phyloP scores from a whole-genome alignment of 2,888 invertebrate species.

The Xestia sexstrigata region DNA sequence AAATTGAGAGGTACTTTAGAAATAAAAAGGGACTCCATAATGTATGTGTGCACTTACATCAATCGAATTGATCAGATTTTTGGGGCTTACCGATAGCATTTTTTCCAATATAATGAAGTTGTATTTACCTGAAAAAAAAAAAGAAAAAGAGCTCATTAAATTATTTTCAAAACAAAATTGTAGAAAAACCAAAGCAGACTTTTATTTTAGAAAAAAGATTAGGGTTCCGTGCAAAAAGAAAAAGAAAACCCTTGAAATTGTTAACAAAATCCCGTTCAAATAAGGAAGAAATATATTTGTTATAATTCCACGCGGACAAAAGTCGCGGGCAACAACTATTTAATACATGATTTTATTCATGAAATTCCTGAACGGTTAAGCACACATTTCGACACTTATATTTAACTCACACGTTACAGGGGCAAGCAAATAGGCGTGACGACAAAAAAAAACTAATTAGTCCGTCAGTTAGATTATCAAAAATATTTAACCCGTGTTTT shows the following conservation, averaged over 20 bases:
- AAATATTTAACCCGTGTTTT: too few species aligned
- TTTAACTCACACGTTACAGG: not conserved
- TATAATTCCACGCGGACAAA: too few species aligned
- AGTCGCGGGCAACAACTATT: too few species aligned
- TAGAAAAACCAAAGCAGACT: not conserved
- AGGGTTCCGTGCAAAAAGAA: too few species aligned
- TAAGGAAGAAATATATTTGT: too few species aligned
- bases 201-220: too few species aligned
- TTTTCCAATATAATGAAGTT: not conserved
- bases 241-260: too few species aligned
- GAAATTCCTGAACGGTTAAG: not conserved
- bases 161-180: not conserved
- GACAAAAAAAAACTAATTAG: too few species aligned
- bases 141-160: not conserved
- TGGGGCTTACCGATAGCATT: not conserved
- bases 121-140: slow-evolving; percentile 9
- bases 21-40: not conserved
- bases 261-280: too few species aligned
- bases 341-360: not conserved
- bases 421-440: too few species aligned
- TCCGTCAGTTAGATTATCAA: too few species aligned
- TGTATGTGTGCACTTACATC: not conserved
- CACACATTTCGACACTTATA: not conserved
- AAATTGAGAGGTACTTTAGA: not conserved
- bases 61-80: not conserved